Evolutionary conservation across 2,888 invertebrate genomes (phyloP), one percentile per base, ranked within the genome.

Genomic region (Drosophila mettleri): DNA sequence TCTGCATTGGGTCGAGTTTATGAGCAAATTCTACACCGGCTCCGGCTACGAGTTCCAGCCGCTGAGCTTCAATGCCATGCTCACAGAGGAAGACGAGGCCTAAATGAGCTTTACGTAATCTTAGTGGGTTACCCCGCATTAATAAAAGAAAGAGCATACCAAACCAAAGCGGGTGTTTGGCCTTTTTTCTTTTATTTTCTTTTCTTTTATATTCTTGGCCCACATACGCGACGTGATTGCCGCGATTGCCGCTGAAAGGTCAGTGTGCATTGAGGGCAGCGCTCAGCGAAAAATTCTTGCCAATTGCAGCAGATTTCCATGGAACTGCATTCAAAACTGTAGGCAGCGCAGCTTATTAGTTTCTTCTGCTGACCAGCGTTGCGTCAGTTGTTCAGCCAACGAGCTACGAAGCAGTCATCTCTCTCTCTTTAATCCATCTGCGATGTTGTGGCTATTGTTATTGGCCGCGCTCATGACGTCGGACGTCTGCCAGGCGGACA

Each of bases 1-100:
- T 94, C 94, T 99, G 89, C 99, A 99, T 93, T 99, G 99, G 97
- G 98, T 98, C 88, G 98, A 98, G 93, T 99, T 99, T 93, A 98
- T 99, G 94, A 98, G 97, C 93, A 98, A 98, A 92, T 98, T 98
- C 93, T 98, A 97, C 92, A 91, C 94, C 16, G 98, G 97, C 54
- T 93, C 94, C 69, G 98, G 98, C 5, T 95, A 96, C 92, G 92
- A 94, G 65, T 98, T 98, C 93, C 94, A 94, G 89, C 97, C 98
- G 7, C 97, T 98, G 94, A 95, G 95, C 88, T 97, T 97, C 93
- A 96, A 96, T 87, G 93, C 93, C 22, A 95, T 96, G 86, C 93
- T 96, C 74, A 94, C 94, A 70, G 93, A 92, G 62, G 94, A 94
- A 63, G 94, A 94, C 0, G 93, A 92, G 43, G 86, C 86, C 24